Conservation (phyloP, 2,113 vertebrate genomes). For the Ursus arctos region DNA sequence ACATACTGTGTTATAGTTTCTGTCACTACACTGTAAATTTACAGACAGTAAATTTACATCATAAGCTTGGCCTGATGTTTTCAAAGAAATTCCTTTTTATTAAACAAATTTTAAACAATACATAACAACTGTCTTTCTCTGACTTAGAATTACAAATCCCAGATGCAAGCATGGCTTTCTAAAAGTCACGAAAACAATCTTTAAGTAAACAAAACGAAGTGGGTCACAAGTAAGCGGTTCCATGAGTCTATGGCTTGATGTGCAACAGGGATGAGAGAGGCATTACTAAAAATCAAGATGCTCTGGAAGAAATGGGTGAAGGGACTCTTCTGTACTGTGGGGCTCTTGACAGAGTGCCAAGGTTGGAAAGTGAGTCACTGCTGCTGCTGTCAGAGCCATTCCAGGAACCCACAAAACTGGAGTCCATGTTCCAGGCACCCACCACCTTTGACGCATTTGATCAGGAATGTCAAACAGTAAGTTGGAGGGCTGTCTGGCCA, state of each 20-base stretch:
- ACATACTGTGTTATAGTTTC: constrained; percentile 74
- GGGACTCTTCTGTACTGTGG: neutral
- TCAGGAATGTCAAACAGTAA: neutral
- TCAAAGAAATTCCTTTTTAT: constrained; percentile 81
- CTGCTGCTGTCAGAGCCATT: neutral
- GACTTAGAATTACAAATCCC: constrained; percentile 77
- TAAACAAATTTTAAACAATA: constrained; percentile 83
- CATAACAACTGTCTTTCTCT: constrained; percentile 79
- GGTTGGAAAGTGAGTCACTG: neutral
- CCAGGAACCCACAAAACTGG: neutral
- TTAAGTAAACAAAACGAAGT: constrained; percentile 71
- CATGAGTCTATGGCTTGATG: neutral
- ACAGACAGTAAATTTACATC: constrained; percentile 79
- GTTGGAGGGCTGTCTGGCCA: neutral
- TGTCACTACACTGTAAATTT: constrained; percentile 80
- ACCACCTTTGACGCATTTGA: neutral
- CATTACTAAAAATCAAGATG: neutral
- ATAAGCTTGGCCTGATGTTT: constrained; percentile 76
- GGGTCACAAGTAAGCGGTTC: constrained; percentile 19
- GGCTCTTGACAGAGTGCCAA: neutral
- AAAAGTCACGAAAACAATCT: constrained; percentile 73
- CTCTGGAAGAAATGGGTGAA: neutral
- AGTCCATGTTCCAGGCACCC: neutral
- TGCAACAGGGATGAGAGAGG: neutral
- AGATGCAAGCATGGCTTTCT: constrained; percentile 73